These are phyloP conservation scores for Bombyx mandarina DNA, from an alignment of 1,140 invertebrate species.

Conservation along the genomic window DNA sequence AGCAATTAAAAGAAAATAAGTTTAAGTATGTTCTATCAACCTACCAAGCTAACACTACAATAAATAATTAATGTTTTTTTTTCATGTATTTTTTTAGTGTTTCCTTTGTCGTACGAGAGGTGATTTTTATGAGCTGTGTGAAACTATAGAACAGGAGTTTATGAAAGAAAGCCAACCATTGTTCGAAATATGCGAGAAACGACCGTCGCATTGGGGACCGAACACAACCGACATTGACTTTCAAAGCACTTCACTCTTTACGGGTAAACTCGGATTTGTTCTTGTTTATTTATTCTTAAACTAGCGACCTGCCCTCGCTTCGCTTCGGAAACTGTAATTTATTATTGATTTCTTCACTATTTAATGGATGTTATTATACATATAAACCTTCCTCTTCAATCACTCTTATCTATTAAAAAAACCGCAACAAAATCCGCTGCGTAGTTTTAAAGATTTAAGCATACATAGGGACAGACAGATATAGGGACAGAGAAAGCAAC, in stretches of 20 bases:
- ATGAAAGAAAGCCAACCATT: slow-evolving; percentile 81
- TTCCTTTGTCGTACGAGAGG: slow-evolving; percentile 90
- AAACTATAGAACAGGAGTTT: slow-evolving; percentile 77
- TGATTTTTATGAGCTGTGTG: slow-evolving; percentile 87
- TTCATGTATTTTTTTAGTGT: slow-evolving; percentile 74
- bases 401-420: background rate
- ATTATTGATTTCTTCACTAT: no score
- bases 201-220: slow-evolving; percentile 79
- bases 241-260: slow-evolving; percentile 48
- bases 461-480: no score
- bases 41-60: no score
- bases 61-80: background rate
- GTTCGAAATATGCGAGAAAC: slow-evolving; percentile 84
- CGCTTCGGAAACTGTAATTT: no score
- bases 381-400: background rate
- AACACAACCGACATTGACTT: slow-evolving; percentile 43
- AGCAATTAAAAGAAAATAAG: no score
- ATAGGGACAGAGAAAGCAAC: no score
- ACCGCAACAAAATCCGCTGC: no score
- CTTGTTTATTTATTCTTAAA: background rate
- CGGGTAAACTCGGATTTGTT: slow-evolving; percentile 26
- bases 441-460: no score
- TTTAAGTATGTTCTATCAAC: no score
- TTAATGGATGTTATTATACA: no score
- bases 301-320: no score